These are phyloP conservation scores for Xestia c-nigrum DNA, from an alignment of 2,888 invertebrate genomes.

Conservation along the genomic window DNA sequence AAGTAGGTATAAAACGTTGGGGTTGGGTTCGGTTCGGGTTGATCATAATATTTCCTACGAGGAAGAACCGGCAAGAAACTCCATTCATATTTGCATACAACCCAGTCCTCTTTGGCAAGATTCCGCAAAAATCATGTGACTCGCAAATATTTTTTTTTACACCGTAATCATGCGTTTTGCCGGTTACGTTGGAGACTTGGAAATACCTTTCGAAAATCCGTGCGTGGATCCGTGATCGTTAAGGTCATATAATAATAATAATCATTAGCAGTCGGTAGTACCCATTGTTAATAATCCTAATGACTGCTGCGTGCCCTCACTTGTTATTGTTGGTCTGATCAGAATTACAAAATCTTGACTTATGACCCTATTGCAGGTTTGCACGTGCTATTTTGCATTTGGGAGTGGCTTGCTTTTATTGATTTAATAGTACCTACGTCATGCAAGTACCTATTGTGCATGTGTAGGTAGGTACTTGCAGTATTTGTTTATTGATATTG, in stretches of 20 bases:
- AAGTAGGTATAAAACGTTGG: too few relatives aligned
- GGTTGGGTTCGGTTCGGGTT: too few relatives aligned
- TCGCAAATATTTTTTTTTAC: background rate
- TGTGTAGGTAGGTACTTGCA: background rate
- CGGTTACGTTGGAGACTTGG: background rate
- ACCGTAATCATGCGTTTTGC: conserved; percentile 32
- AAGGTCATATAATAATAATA: conserved; percentile 39
- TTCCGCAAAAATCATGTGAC: conserved; percentile 18
- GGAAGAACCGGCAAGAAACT: too few relatives aligned
- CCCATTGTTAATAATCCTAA: conserved; percentile 36
- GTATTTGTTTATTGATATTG: conserved; percentile 4
- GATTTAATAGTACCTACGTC: background rate
- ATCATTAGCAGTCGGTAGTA: conserved; percentile 25
- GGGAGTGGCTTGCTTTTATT: background rate
- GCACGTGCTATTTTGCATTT: conserved; percentile 32
- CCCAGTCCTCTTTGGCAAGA: background rate
- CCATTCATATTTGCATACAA: background rate
- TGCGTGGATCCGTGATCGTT: conserved; percentile 29
- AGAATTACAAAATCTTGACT: conserved; percentile 35
- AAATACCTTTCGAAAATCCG: conserved; percentile 26
- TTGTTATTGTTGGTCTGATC: conserved; percentile 29
- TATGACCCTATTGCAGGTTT: conserved; percentile 10
- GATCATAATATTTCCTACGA: too few relatives aligned
- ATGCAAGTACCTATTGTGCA: background rate
- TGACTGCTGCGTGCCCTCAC: conserved; percentile 22